Base-by-base conservation (phyloP, 2,113 vertebrate genomes). In the Lipotes vexillifer region DNA sequence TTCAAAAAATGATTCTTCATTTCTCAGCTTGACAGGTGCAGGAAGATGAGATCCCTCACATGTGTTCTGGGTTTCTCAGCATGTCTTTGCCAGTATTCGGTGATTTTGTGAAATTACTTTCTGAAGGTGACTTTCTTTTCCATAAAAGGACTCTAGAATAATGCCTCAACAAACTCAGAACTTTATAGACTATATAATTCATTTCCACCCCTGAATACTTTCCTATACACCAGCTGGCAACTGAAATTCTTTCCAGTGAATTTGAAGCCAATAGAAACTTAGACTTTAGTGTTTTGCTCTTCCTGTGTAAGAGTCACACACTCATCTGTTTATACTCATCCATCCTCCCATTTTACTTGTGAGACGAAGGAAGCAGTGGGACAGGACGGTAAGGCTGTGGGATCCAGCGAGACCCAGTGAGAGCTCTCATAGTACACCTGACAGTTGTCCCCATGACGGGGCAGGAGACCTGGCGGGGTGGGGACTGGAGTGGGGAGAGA, bases 391-490 rank as follows among this genome's bases (percentile, higher is more conserved):
- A 36, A 80, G 21, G 20, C 41, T 10, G 44, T 46, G 13, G 13
- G 61, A 1, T 10, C 7, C 36, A 36, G 21, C 0, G 5, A n/a
- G n/a, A 1, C 33, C 14, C 14, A 2, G 20, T 27, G 25, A 36
- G n/a, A 84, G n/a, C 63, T 41, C 55, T n/a, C n/a, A 33, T 9
- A 38, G 23, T 17, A 5, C 18, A 7, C 0, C 1, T 36, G 23
- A 81, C 17, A 6, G 65, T 7, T 1, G 55, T 18, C 13, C 29
- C 6, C 1, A 8, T 7, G 29, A 3, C 2, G 17, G 52, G 29
- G 23, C 11, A 11, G 11, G 74, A 55, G 55, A 25, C 10, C 59
- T 31, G 44, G n/a, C 1, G 14, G 15, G 33, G 29, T 8, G 5
- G 17, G 17, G 13, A 11, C 9, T 33, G 69, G 5, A 2, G 17